phyloP scores from a whole-genome alignment of 1,140 invertebrate species.

The Araneus ventricosus region DNA sequence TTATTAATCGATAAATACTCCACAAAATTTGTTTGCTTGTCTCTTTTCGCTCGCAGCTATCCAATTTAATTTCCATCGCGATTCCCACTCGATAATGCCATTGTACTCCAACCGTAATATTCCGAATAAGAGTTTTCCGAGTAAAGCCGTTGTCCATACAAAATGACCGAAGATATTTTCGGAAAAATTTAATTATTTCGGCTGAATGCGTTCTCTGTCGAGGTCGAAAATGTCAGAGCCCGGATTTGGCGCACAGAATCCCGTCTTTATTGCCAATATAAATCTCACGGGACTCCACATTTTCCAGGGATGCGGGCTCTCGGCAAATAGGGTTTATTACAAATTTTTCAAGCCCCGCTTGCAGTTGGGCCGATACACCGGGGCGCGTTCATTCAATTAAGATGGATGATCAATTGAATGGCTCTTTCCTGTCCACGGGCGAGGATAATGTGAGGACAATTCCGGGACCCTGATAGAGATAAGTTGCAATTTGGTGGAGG shows the following conservation, averaged over 20 bases:
- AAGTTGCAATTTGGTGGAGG: neutral
- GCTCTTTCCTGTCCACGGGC: neutral
- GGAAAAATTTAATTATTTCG: constrained; percentile 44
- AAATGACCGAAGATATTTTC: constrained; percentile 15
- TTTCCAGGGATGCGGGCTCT: constrained; percentile 26
- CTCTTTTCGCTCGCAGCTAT: neutral
- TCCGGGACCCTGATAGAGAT: neutral
- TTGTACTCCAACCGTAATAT: neutral
- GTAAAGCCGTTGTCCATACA: neutral
- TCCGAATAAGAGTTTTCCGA: neutral
- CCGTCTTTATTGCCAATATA: constrained; percentile 43
- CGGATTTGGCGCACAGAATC: neutral
- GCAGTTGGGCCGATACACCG: neutral
- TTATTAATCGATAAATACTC: neutral
- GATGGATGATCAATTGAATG: constrained; percentile 3
- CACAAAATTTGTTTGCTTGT: neutral
- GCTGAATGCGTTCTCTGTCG: neutral
- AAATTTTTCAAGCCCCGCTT: constrained; percentile 45
- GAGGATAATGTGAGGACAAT: constrained; percentile 10
- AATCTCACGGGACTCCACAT: neutral
- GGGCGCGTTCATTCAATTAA: constrained; percentile 16
- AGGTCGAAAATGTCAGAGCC: constrained; percentile 20
- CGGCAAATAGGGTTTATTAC: constrained; percentile 32
- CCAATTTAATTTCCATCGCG: neutral
- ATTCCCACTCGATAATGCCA: neutral